A percentile compares a stretch with the other conserved stretches of the same genome.
phyloP scores from a whole-genome alignment of 2,797 vertebrate species.

The Peromyscus nudipes region DNA sequence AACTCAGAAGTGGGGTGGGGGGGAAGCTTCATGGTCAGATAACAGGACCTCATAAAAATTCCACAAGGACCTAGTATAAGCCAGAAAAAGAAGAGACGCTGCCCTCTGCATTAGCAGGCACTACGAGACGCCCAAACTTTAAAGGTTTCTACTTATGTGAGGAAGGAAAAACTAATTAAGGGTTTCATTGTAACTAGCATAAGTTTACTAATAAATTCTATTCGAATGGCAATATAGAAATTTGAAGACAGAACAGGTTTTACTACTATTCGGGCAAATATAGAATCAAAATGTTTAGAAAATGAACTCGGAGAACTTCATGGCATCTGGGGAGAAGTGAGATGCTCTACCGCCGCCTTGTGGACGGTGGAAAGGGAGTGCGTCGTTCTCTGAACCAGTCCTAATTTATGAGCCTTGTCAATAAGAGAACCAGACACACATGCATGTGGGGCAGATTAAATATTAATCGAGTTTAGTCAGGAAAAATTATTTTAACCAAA shows the following conservation, averaged over 20 bases:
- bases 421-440: constrained; percentile 63
- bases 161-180: constrained; percentile 82
- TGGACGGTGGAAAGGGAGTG: constrained; percentile 87
- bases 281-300: constrained; percentile 84
- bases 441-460: neutral
- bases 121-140: constrained; percentile 85
- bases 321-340: constrained; percentile 83
- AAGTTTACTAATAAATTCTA: constrained; percentile 88
- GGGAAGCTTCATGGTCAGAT: neutral
- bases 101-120: constrained; percentile 84
- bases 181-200: constrained; percentile 87
- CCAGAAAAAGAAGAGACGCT: constrained; percentile 67
- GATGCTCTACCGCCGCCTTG: constrained; percentile 97
- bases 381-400: constrained; percentile 56
- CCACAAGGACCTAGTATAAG: constrained; percentile 77
- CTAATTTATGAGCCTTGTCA: constrained; percentile 78
- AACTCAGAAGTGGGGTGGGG: neutral
- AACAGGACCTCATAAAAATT: constrained; percentile 74
- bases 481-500: constrained; percentile 27
- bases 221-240: constrained; percentile 89
- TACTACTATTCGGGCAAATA: constrained; percentile 89
- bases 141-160: constrained; percentile 82
- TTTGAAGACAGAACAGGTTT: constrained; percentile 90
- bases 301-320: constrained; percentile 66
- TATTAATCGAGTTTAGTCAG: constrained; percentile 20